Base-by-base conservation (phyloP, 2,113 vertebrate genomes). In the Ameiurus melas region DNA sequence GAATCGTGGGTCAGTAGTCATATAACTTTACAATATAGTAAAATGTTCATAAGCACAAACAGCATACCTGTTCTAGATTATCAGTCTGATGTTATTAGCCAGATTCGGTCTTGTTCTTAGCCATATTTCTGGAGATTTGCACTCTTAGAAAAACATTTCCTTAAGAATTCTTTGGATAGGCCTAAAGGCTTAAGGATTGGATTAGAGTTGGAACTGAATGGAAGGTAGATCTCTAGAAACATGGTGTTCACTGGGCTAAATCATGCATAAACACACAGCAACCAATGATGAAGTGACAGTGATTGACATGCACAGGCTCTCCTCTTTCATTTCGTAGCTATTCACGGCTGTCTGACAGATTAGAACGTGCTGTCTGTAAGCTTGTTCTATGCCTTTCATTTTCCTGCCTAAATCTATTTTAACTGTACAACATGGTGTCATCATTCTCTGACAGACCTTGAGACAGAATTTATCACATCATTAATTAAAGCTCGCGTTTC, bases 401-500 rank as follows among this genome's bases (percentile, higher is more conserved):
- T 87, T 78, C 87, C 33, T 95, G 95, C 94, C 95, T 97, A 96
- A 98, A 98, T 98, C 97, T 97, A 96, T 98, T 98, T 97, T 97
- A 97, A 99, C 96, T 96, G 96, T 97, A 97, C 98, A 99, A 98
- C 97, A 98, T 96, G 96, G 97, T 99, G 97, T 99, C 98, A 98
- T 97, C 97, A 96, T 98, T 99, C 97, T 96, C 96, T 98, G 97
- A 98, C 97, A 97, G 97, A 98, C 97, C 97, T 98, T 98, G 97
- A 98, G 98, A 99, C 89, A 94, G 97, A 98, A 98, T 99, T 99
- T 97, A 99, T 99, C 98, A 99, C 98, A 98, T 99, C 97, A 99
- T 99, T 99, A 99, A 99, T 99, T 99, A 99, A 99, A 97, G 96
- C 97, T 98, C 97, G 97, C 98, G 97, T 99, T 98, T 98, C 97